Base-by-base conservation (phyloP, 2,113 vertebrate genomes). In the Mus pahari region DNA sequence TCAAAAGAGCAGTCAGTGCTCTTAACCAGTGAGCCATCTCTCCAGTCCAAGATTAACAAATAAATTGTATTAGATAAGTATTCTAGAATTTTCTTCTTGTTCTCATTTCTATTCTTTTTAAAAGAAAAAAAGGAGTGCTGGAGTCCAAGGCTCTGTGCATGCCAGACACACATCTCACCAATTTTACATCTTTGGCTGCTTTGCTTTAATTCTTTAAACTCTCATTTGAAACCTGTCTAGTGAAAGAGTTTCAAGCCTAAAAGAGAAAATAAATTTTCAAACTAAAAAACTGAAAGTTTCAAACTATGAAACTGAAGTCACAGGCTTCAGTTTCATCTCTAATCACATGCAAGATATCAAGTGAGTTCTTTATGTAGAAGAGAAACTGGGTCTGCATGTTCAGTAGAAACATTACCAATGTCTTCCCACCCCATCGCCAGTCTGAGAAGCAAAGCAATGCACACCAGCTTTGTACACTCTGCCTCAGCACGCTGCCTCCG, bases 381-480 rank as follows among this genome's bases (percentile, higher is more conserved):
- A 88, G 70, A 95, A 95, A 91, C 24, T 39, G 36, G 58, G 74
- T 31, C 20, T 58, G 64, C 48, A 5, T 77, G 50, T 60, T 74
- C 84, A 94, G 31, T 3, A 60, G n/a, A 92, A 87, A 78, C 8
- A 48, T 71, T 48, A 90, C 58, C 77, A 71, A 16, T 26, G n/a
- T 42, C 33, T 86, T 74, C 66, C 55, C 12, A 3, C 20, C n/a
- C n/a, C 36, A 73, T 42, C 60, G 71, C 11, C 42, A 73, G n/a
- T 19, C 66, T 82, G 84, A n/a, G 3, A 36, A 2, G 91, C 55
- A 14, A 83, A 92, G 91, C 50, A 75, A 92, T 87, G 98, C 99
- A 88, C 96, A 99, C 99, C 99, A 99, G 96, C 93, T 99, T 99
- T 78, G 99, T 99, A 20, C 99, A 99, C 48, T 99, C 99, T 0